A percentile compares a stretch with the other conserved stretches of the same genome.
Evolutionary conservation across 2,888 invertebrate genomes (phyloP).

Genomic region (Tenthredo mesomela): DNA sequence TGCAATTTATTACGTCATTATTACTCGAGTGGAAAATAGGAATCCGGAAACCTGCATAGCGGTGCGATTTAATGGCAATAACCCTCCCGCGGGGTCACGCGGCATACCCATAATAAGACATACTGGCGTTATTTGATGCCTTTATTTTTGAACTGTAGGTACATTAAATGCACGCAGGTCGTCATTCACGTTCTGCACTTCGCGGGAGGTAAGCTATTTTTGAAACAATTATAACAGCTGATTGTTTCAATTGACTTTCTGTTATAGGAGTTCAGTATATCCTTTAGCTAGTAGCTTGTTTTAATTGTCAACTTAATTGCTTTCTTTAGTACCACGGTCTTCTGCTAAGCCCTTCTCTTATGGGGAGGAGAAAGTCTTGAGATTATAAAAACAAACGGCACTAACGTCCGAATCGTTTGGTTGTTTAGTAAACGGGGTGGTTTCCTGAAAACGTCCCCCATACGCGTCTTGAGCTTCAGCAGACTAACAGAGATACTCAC

Average conservation of each 20-base stretch:
- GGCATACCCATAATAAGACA: slow-evolving; percentile 12
- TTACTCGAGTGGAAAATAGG: slow-evolving; percentile 43
- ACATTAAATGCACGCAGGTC: background rate
- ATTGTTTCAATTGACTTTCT: slow-evolving; percentile 21
- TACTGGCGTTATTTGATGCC: background rate
- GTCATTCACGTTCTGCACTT: background rate
- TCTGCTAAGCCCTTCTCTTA: background rate
- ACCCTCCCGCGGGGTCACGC: slow-evolving; percentile 12
- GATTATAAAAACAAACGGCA: slow-evolving; percentile 7
- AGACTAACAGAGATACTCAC: background rate
- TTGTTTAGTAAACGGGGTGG: background rate
- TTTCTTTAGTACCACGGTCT: background rate
- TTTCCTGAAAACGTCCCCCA: background rate
- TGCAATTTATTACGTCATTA: slow-evolving; percentile 52
- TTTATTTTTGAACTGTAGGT: slow-evolving; percentile 8
- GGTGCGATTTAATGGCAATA: slow-evolving; percentile 37
- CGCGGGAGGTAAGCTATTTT: background rate
- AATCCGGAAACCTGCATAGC: slow-evolving; percentile 42
- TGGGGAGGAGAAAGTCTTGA: background rate
- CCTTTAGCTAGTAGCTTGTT: background rate
- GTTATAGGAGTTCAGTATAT: background rate
- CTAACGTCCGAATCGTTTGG: background rate
- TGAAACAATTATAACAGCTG: slow-evolving; percentile 5
- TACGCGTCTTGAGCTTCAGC: background rate
- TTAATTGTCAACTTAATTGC: slow-evolving; percentile 23